These are phyloP conservation scores for Cephus runcator DNA, from an alignment of 2,888 invertebrate genomes.

Conservation along the genomic window DNA sequence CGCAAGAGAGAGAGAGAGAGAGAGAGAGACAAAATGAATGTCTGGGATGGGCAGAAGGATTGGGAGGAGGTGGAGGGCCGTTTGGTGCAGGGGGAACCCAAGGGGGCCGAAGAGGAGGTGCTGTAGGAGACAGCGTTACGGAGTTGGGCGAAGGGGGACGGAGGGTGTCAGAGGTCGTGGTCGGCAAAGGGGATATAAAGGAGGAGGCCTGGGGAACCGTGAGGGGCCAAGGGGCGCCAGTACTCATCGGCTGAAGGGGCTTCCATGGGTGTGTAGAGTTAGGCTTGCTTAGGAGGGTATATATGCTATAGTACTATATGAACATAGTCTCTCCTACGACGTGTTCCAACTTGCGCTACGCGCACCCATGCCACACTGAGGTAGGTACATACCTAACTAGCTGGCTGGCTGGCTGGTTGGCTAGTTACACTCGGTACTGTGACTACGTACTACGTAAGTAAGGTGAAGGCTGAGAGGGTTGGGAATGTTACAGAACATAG, in stretches of 20 bases:
- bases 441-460: not conserved
- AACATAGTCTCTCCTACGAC: slow-evolving; percentile 1
- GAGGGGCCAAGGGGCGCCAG: slow-evolving; percentile 46
- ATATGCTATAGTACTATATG: slow-evolving; percentile 14
- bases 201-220: slow-evolving; percentile 10
- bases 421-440: not conserved
- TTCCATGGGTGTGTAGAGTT: slow-evolving; percentile 50
- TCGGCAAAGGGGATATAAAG: slow-evolving; percentile 9
- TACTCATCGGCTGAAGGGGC: slow-evolving; percentile 57
- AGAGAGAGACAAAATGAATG: slow-evolving; percentile 65
- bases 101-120: slow-evolving; percentile 10
- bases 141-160: slow-evolving; percentile 27
- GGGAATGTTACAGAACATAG: not conserved
- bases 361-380: slow-evolving; percentile 1
- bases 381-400: not conserved
- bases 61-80: slow-evolving; percentile 67
- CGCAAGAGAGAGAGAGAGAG: slow-evolving; percentile 64
- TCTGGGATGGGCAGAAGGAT: slow-evolving; percentile 63
- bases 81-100: slow-evolving; percentile 55
- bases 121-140: slow-evolving; percentile 18
- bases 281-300: slow-evolving; percentile 44
- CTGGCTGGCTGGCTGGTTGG: not conserved
- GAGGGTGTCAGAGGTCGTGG: slow-evolving; percentile 10
- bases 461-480: not conserved
- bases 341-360: slow-evolving; percentile 4